Percentiles rank a stretch among this genome's conserved stretches.
Conservation (phyloP, 2,888 invertebrate species). For the Achlya flavicornis region DNA sequence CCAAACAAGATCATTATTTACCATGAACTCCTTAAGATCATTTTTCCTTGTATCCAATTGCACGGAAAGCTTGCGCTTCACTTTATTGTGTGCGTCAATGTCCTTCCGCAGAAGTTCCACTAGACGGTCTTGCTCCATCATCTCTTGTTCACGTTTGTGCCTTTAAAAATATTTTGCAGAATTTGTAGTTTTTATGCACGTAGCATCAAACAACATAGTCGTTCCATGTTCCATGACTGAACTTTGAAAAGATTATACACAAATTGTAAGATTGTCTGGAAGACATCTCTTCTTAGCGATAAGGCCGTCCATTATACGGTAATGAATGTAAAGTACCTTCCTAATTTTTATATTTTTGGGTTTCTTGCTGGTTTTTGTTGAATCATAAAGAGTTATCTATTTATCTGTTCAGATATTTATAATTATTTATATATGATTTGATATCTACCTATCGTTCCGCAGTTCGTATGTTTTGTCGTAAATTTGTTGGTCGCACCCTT, state of each 20-base stretch:
- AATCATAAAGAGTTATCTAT: no score
- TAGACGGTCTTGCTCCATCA: conserved; percentile 82
- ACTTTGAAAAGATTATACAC: no score
- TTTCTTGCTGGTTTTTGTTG: no score
- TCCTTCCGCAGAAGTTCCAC: conserved; percentile 85
- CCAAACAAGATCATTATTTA: conserved; percentile 44
- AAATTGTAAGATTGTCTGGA: no score
- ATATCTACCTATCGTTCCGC: conserved; percentile 82
- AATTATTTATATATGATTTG: neutral
- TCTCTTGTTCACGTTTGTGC: conserved; percentile 82
- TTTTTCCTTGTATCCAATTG: conserved; percentile 82
- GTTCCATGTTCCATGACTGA: no score
- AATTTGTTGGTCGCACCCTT: conserved; percentile 87
- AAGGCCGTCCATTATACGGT: no score
- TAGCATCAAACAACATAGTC: no score
- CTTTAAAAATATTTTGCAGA: conserved; percentile 36
- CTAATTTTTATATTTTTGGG: no score
- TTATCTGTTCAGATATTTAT: no score
- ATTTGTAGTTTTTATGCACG: neutral
- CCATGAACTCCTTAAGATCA: conserved; percentile 86
- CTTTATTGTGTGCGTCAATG: conserved; percentile 83
- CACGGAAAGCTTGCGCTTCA: conserved; percentile 81
- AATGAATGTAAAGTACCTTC: no score
- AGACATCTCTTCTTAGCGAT: no score
- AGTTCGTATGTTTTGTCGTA: conserved; percentile 87